Percentiles rank a stretch among this genome's conserved stretches.
Evolutionary conservation across 2,797 vertebrate species (phyloP).

Genomic region (Coregonus ussuriensis): DNA sequence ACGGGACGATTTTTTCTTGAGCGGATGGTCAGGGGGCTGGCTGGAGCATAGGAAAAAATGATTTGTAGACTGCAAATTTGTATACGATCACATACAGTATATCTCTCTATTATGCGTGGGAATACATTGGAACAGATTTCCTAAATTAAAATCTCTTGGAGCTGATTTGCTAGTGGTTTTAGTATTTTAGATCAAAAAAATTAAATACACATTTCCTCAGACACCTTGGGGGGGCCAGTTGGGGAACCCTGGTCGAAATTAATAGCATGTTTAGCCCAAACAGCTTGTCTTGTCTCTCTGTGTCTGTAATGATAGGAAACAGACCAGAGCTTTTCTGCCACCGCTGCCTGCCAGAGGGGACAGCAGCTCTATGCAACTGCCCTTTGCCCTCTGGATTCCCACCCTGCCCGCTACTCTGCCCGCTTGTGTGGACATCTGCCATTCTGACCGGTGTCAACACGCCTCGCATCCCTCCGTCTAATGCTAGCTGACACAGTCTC

Average conservation of each 20-base stretch:
- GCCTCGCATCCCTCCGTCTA: constrained; percentile 63
- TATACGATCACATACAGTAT: too few relatives aligned
- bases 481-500: constrained; percentile 62
- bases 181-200: too few relatives aligned
- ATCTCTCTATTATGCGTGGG: too few relatives aligned
- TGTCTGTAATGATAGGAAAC: constrained; percentile 59
- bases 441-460: constrained; percentile 74
- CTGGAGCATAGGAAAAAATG: too few relatives aligned
- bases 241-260: constrained; percentile 40
- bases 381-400: constrained; percentile 64
- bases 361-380: constrained; percentile 56
- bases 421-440: constrained; percentile 77
- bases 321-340: constrained; percentile 57
- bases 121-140: too few relatives aligned
- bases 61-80: too few relatives aligned
- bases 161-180: too few relatives aligned
- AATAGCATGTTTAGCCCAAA: constrained; percentile 45
- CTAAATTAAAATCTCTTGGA: too few relatives aligned
- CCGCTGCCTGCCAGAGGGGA: constrained; percentile 52
- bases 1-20: too few relatives aligned
- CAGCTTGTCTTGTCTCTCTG: constrained; percentile 48
- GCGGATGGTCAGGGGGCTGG: too few relatives aligned
- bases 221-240: too few relatives aligned
- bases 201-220: too few relatives aligned
- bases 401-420: constrained; percentile 70